These are phyloP conservation scores for Setophaga petechia DNA, from an alignment of 2,113 vertebrate species.

Conservation along the genomic window DNA sequence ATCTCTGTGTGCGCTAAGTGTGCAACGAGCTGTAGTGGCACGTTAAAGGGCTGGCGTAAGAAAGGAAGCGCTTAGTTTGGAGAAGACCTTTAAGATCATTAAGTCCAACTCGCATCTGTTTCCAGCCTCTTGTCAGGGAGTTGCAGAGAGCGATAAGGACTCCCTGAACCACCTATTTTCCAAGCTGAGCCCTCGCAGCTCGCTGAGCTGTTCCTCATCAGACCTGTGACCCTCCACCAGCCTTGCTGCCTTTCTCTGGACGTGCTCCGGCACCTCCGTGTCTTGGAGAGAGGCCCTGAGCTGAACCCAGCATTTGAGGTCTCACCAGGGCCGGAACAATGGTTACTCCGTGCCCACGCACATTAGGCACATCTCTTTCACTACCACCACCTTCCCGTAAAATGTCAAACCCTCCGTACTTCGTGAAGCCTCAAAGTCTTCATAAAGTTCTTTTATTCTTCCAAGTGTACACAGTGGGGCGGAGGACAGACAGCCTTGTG, in stretches of 20 bases:
- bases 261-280: neutral
- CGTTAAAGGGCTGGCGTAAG: neutral
- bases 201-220: neutral
- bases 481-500: neutral
- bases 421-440: neutral
- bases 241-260: neutral
- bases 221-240: neutral
- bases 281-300: too few species aligned
- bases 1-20: accelerated
- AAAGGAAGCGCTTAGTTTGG: neutral
- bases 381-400: neutral
- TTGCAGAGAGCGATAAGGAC: neutral
- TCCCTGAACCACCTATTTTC: neutral
- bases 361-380: neutral
- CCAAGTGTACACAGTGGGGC: neutral
- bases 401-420: neutral
- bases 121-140: neutral
- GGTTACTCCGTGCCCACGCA: accelerated
- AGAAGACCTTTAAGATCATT: neutral
- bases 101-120: neutral
- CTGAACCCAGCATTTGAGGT: neutral
- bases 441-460: neutral
- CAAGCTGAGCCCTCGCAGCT: neutral
- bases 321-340: neutral
- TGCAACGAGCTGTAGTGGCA: accelerated